Conservation (phyloP, 2,797 vertebrate species). For the Enteromius argenteus region DNA sequence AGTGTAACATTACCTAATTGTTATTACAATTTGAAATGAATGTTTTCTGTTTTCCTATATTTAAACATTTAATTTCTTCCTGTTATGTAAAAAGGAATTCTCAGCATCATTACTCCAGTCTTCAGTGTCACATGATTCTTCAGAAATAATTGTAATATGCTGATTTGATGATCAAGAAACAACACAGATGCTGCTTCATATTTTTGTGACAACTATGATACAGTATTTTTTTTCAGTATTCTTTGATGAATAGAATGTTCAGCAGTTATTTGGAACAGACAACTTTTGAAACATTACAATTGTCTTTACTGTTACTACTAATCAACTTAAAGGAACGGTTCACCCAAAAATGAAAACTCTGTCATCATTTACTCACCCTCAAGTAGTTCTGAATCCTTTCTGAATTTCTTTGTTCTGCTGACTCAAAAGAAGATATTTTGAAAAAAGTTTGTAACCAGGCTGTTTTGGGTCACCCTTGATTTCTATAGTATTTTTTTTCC, state of each 20-base stretch:
- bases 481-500: too few relatives aligned
- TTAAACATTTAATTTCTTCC: neutral
- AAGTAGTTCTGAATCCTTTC: too few relatives aligned
- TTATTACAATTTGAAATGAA: neutral
- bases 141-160: neutral
- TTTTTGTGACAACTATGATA: neutral
- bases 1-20: neutral
- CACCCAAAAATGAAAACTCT: too few relatives aligned
- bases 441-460: too few relatives aligned
- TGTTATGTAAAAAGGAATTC: neutral
- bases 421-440: too few relatives aligned
- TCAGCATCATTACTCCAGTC: neutral
- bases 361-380: too few relatives aligned
- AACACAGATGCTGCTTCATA: neutral
- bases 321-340: too few relatives aligned
- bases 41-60: neutral
- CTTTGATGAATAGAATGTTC: neutral
- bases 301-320: neutral
- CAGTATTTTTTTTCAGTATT: neutral
- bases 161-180: neutral
- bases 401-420: too few relatives aligned
- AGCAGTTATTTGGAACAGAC: neutral
- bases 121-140: neutral
- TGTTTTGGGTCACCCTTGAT: too few relatives aligned
- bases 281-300: neutral